Evolutionary conservation across 2,797 vertebrate genomes (phyloP).

Genomic region (Momotus momota): DNA sequence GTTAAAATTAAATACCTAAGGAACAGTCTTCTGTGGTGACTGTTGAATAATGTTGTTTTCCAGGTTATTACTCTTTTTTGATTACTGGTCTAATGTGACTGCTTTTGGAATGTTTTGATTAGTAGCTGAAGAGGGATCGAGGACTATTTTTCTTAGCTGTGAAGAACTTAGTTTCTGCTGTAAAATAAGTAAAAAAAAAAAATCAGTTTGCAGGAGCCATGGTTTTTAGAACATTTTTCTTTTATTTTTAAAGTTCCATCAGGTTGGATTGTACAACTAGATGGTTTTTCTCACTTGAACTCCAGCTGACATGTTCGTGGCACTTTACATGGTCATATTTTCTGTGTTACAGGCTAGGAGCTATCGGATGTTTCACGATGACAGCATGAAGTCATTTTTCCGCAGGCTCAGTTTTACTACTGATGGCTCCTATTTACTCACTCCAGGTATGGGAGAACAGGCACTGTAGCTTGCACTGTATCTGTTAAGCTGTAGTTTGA

Average conservation of each 20-base stretch:
- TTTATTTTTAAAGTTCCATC: neutral
- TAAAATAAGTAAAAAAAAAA: neutral
- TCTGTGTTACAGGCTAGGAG: constrained; percentile 83
- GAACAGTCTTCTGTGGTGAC: neutral
- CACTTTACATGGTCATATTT: neutral
- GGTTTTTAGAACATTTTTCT: neutral
- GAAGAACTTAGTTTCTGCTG: neutral
- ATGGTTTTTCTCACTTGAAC: neutral
- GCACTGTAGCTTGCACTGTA: rapidly evolving
- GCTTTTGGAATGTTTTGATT: neutral
- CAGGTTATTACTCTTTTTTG: neutral
- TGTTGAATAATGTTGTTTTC: neutral
- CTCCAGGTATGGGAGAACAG: constrained; percentile 82
- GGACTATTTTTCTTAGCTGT: neutral
- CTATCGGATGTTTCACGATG: constrained; percentile 95
- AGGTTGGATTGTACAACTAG: neutral
- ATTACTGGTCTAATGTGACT: neutral
- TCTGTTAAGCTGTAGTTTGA: neutral
- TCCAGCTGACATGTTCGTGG: neutral
- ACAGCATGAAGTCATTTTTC: constrained; percentile 98
- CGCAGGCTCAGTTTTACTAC: constrained; percentile 95
- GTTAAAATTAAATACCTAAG: neutral
- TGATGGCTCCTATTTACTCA: constrained; percentile 92
- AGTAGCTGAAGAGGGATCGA: neutral
- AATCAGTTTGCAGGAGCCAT: neutral